Percentiles rank a stretch among this genome's conserved stretches.
Evolutionary conservation across 2,888 invertebrate genomes (phyloP).

Genomic region (Netelia virgata): DNA sequence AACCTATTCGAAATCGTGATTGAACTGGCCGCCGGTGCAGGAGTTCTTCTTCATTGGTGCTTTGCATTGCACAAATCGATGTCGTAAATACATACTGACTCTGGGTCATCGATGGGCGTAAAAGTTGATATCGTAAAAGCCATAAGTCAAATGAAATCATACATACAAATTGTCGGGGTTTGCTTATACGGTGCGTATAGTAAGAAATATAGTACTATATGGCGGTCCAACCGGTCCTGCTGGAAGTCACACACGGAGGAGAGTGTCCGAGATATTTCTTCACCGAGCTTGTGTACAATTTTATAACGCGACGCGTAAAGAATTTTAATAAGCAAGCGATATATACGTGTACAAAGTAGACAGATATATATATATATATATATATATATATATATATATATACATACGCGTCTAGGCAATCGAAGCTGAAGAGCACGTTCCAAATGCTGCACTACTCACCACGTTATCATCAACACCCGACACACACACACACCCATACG

Average conservation of each 20-base stretch:
- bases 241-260: constrained; percentile 7
- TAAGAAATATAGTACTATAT: background rate
- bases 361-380: background rate
- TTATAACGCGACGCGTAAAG: constrained; percentile 38
- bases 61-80: too few relatives aligned
- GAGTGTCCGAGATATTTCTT: constrained; percentile 57
- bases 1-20: too few relatives aligned
- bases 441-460: constrained; percentile 30
- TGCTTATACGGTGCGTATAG: background rate
- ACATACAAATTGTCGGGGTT: constrained; percentile 21
- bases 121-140: background rate
- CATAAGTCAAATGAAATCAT: constrained; percentile 11
- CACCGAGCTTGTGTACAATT: constrained; percentile 36
- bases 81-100: too few relatives aligned
- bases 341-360: background rate
- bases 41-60: too few relatives aligned
- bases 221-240: constrained; percentile 50
- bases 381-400: constrained; percentile 1
- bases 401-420: background rate
- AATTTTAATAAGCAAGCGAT: constrained; percentile 50
- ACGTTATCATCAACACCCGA: constrained; percentile 12
- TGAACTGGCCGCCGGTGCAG: too few relatives aligned
- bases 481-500: constrained; percentile 8
- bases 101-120: too few relatives aligned
- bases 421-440: constrained; percentile 63